phyloP scores from a whole-genome alignment of 2,888 invertebrate species.

The Leptinotarsa haldemani region DNA sequence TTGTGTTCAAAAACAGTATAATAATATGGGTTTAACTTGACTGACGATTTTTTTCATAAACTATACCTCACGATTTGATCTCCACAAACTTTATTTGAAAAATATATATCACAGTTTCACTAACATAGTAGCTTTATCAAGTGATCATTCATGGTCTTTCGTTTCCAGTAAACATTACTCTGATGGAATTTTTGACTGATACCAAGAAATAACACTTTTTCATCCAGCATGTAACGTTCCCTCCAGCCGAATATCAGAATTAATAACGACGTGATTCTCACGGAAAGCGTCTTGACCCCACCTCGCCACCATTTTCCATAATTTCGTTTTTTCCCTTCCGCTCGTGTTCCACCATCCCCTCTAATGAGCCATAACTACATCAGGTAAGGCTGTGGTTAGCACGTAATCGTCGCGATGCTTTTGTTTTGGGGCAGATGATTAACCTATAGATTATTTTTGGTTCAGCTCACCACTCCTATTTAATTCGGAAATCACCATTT shows the following conservation, averaged over 20 bases:
- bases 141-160: not conserved
- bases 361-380: constrained; percentile 4
- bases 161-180: not conserved
- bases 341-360: not conserved
- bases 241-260: constrained; percentile 2
- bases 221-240: not conserved
- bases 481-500: constrained; percentile 40
- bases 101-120: too few relatives aligned
- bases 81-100: too few relatives aligned
- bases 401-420: constrained; percentile 1
- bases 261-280: constrained; percentile 8
- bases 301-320: not conserved
- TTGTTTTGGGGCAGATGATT: constrained; percentile 7
- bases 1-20: not conserved
- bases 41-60: too few relatives aligned
- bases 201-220: not conserved
- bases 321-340: not conserved
- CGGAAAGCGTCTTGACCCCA: not conserved
- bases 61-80: too few relatives aligned
- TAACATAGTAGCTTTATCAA: too few relatives aligned
- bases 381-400: constrained; percentile 3
- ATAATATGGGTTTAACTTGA: too few relatives aligned
- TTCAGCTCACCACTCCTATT: constrained; percentile 36
- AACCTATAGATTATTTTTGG: constrained; percentile 2
- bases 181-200: not conserved